phyloP scores from a whole-genome alignment of 2,888 invertebrate species.

The Harmothoe impar region DNA sequence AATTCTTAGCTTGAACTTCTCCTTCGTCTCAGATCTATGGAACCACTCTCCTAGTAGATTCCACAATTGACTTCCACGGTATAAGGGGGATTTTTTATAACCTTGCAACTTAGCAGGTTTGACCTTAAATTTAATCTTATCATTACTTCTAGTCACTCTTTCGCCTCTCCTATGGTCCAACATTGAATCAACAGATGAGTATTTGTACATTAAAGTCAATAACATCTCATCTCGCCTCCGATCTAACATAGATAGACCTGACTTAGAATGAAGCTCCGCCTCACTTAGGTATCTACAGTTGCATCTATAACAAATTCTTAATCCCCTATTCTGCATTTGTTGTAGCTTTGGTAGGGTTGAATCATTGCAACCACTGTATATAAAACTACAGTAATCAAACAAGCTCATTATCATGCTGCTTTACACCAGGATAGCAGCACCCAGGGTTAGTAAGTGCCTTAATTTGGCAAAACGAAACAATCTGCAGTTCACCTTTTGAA shows the following conservation, averaged over 20 bases:
- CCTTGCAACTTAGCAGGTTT: no score
- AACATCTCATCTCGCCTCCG: background rate
- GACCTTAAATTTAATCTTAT: no score
- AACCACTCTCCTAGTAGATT: no score
- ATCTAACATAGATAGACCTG: background rate
- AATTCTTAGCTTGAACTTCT: no score
- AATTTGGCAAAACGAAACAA: background rate
- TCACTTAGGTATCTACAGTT: background rate
- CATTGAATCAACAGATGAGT: no score
- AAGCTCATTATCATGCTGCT: background rate
- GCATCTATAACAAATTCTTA: background rate
- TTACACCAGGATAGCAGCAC: background rate
- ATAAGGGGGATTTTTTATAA: no score
- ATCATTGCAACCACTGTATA: background rate
- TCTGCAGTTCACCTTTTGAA: background rate
- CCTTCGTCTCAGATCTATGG: no score
- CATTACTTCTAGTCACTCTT: no score
- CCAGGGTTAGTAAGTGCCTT: background rate
- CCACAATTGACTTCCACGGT: no score
- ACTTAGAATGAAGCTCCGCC: background rate
- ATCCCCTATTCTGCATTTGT: background rate
- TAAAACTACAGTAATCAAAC: background rate
- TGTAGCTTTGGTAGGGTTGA: background rate
- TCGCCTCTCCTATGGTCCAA: no score
- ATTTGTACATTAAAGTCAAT: no score